Conservation (phyloP, 2,888 invertebrate species). For the Fragum sueziense region DNA sequence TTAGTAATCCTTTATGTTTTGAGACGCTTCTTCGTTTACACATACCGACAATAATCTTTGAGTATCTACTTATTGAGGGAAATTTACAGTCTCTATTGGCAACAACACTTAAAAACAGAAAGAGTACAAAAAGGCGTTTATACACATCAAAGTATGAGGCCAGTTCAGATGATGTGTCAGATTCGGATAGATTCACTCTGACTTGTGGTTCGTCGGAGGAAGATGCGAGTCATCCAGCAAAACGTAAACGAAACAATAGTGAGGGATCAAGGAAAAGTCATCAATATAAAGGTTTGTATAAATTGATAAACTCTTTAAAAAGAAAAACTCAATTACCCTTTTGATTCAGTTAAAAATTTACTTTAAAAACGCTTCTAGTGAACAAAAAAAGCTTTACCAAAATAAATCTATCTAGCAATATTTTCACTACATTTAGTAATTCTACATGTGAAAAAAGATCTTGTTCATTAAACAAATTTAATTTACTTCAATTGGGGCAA, state of each 20-base stretch:
- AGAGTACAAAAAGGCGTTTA: background rate
- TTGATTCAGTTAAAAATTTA: too few relatives aligned
- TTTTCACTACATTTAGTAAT: too few relatives aligned
- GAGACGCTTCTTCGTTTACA: constrained; percentile 68
- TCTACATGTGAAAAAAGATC: too few relatives aligned
- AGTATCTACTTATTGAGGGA: constrained; percentile 61
- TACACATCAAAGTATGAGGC: constrained; percentile 1
- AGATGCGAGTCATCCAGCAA: constrained; percentile 27
- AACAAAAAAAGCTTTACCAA: too few relatives aligned
- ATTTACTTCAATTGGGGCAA: too few relatives aligned
- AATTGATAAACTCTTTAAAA: too few relatives aligned
- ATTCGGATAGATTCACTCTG: constrained; percentile 41
- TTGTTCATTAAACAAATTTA: too few relatives aligned
- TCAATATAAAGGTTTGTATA: constrained; percentile 28
- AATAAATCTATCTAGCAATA: too few relatives aligned
- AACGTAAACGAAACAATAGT: constrained; percentile 23
- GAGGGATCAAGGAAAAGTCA: constrained; percentile 1
- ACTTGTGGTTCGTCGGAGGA: constrained; percentile 6
- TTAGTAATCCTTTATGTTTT: constrained; percentile 74
- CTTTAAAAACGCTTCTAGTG: too few relatives aligned
- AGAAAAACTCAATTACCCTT: too few relatives aligned
- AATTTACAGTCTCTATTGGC: constrained; percentile 34
- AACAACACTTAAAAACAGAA: background rate
- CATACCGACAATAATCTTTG: constrained; percentile 65
- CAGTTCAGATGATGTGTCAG: constrained; percentile 6